Conservation (phyloP, 1,140 invertebrate species). For the Psilanteris sp. region DNA sequence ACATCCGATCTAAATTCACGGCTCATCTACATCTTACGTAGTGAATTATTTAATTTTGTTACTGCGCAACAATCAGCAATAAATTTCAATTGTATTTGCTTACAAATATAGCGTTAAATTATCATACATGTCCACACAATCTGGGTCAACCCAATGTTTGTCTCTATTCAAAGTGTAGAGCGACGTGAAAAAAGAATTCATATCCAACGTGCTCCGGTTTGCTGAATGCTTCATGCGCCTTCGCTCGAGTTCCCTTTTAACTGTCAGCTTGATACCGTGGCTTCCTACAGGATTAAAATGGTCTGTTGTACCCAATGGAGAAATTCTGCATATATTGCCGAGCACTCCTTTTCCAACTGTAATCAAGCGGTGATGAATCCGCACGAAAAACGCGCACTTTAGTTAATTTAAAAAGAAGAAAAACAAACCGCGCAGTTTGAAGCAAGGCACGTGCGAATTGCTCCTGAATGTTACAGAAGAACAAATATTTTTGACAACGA, state of each 20-base stretch:
- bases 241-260: constrained; percentile 41
- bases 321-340: constrained; percentile 3
- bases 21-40: too few relatives aligned
- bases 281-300: constrained; percentile 52
- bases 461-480: neutral
- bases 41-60: too few relatives aligned
- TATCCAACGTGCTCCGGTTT: constrained; percentile 53
- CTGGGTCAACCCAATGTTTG: constrained; percentile 43
- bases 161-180: constrained; percentile 28
- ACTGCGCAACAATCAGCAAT: neutral
- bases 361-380: constrained; percentile 14
- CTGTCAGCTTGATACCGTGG: constrained; percentile 50
- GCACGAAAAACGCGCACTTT: neutral
- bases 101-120: constrained; percentile 34
- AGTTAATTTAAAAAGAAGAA: constrained; percentile 16
- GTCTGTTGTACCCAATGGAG: neutral
- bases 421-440: too few relatives aligned
- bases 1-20: too few relatives aligned
- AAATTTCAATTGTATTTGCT: constrained; percentile 13
- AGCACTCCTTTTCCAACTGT: neutral
- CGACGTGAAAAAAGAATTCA: constrained; percentile 52
- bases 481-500: constrained; percentile 1
- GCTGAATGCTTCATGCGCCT: constrained; percentile 47
- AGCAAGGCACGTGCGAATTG: neutral
- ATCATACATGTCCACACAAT: constrained; percentile 13